Percentiles rank a stretch among this genome's conserved stretches.
These are phyloP conservation scores for Petroica traversi DNA, from an alignment of 2,113 vertebrate genomes.

Conservation along the genomic window DNA sequence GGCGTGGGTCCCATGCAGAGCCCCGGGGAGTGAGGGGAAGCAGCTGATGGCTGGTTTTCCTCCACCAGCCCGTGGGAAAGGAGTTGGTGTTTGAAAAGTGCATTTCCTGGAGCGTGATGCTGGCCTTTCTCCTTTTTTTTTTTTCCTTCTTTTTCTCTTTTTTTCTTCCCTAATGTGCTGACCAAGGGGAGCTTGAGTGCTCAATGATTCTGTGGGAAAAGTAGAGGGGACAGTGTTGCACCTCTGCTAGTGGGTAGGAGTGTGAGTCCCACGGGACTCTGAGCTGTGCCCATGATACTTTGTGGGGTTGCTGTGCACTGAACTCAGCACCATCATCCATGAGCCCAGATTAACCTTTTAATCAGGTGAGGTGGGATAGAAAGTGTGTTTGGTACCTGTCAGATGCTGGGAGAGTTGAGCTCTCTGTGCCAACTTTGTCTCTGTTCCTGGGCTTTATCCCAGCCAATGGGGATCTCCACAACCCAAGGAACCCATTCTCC, in stretches of 20 bases:
- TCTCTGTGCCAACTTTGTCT: neutral
- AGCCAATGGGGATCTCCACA: neutral
- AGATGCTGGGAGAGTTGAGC: neutral
- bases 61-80: conserved; percentile 48
- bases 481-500: neutral
- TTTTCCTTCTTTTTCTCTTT: fast-evolving
- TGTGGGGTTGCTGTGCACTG: neutral
- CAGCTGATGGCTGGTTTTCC: conserved; percentile 47
- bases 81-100: conserved; percentile 64
- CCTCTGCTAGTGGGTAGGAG: neutral
- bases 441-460: neutral
- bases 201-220: neutral
- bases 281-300: neutral
- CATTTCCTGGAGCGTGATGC: conserved; percentile 36
- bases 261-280: fast-evolving
- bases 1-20: neutral
- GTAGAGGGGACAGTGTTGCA: neutral
- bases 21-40: neutral
- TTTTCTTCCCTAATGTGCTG: neutral
- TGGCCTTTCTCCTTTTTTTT: neutral
- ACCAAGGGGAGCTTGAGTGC: neutral
- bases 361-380: fast-evolving
- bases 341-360: neutral
- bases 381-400: neutral
- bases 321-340: fast-evolving